Evolutionary conservation across 1,140 invertebrate species (phyloP).

Genomic region (Ostrea denselamellosa): DNA sequence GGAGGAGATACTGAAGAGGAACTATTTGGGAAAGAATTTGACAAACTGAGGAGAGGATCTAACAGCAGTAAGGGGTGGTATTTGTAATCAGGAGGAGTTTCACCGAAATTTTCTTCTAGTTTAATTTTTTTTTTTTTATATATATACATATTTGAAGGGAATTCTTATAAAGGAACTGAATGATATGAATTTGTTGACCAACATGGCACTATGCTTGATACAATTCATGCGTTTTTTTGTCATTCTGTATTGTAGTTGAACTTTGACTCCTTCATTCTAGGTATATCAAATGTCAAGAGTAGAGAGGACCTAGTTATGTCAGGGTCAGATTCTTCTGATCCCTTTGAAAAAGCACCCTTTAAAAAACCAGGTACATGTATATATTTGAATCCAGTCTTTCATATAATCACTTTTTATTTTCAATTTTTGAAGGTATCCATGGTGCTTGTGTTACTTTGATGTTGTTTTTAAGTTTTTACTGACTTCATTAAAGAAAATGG

Average conservation of each 20-base stretch:
- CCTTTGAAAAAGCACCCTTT: constrained; percentile 90
- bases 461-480: background rate
- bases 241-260: constrained; percentile 31
- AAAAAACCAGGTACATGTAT: constrained; percentile 85
- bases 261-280: constrained; percentile 74
- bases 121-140: background rate
- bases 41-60: constrained; percentile 89
- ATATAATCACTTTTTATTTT: background rate
- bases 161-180: background rate
- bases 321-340: constrained; percentile 85
- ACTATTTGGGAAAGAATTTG: constrained; percentile 92
- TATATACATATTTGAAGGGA: background rate
- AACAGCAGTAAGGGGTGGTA: constrained; percentile 85
- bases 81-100: background rate
- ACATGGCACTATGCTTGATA: background rate
- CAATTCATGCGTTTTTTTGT: background rate
- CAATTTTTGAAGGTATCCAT: background rate
- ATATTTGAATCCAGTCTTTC: background rate
- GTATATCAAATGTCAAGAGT: constrained; percentile 88
- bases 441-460: background rate
- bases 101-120: background rate
- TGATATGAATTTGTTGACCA: background rate
- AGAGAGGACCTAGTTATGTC: constrained; percentile 87
- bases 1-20: constrained; percentile 89
- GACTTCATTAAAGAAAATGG: too few species aligned